Conservation (phyloP, 2,113 vertebrate species). For the Brienomyrus longianalis region DNA sequence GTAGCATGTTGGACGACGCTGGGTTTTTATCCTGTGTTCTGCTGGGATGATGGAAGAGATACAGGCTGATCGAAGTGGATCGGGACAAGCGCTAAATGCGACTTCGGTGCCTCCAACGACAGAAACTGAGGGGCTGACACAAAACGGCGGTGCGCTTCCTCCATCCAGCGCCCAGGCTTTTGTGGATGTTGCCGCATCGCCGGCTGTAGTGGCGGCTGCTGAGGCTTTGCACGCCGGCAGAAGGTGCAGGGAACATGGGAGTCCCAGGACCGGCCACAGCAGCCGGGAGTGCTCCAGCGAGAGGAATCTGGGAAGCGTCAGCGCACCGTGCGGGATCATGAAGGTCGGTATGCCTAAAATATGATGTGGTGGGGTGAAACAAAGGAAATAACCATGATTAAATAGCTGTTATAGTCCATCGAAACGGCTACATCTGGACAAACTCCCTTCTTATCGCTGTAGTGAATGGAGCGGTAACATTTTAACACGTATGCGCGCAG, state of each 20-base stretch:
- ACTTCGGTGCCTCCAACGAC: neutral
- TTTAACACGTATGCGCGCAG: neutral
- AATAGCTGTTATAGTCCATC: neutral
- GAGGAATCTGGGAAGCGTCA: conserved; percentile 37
- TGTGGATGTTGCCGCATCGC: conserved; percentile 18
- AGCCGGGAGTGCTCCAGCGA: conserved; percentile 52
- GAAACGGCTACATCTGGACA: neutral
- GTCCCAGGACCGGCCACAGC: conserved; percentile 29
- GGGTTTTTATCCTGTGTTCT: neutral
- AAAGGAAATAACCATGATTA: neutral
- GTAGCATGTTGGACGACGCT: neutral
- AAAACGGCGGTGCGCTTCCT: neutral
- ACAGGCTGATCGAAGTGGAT: conserved; percentile 1
- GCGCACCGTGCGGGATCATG: conserved; percentile 51
- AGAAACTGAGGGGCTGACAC: neutral
- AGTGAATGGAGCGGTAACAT: neutral
- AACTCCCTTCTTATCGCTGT: neutral
- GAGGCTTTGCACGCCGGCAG: conserved; percentile 13
- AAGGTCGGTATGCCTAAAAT: conserved; percentile 41
- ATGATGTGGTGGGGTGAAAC: neutral
- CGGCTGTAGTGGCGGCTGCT: conserved; percentile 31
- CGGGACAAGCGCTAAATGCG: conserved; percentile 8
- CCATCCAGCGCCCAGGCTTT: conserved; percentile 6
- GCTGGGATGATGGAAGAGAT: conserved; percentile 21
- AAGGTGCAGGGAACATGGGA: conserved; percentile 18